Evolutionary conservation across 2,113 vertebrate species (phyloP), one percentile per base, ranked within the genome.

Genomic region (Gorilla gorilla): DNA sequence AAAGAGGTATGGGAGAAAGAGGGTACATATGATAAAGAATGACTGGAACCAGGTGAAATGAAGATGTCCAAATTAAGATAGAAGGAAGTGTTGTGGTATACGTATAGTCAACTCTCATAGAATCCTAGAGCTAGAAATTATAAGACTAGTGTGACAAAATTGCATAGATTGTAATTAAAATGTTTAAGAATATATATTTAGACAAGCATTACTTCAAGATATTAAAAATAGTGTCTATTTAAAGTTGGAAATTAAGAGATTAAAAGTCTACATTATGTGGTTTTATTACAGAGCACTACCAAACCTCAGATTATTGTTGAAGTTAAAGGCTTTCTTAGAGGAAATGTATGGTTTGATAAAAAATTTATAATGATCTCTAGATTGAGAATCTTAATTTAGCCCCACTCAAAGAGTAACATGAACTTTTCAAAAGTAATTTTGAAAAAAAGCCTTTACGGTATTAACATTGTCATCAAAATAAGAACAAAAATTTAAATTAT

Each of bases 371-470:
- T 91, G 45, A 27, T 73, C 13, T 90, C 16, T 88, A 43, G n/a
- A n/a, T 70, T 82, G 17, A 97, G 30, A 92, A 50, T 96, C 40
- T 86, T 93, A 66, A 43, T 96, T 80, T 93, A 25, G 30, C 38
- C n/a, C 64, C 38, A 91, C 35, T 94, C 16, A 80, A 84, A 94
- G 76, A 90, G 18, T 93, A 92, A 80, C 38, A 25, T 75, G 27
- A 84, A 1, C 35, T 84, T 94, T 89, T 91, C 10, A 89, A 89
- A 92, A 64, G 11, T 68, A 85, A 45, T 57, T 86, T 96, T 45
- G 64, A 0, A 92, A 88, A 30, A 81, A 78, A 72, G 10, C 9
- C 76, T 52, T 86, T 75, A 32, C 4, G 30, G 2, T 66, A 59
- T 83, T 68, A 85, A 61, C 32, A 43, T 95, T 88, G 52, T 89